Conservation (phyloP, 2,888 invertebrate species). For the Fissipunctia ypsillon region DNA sequence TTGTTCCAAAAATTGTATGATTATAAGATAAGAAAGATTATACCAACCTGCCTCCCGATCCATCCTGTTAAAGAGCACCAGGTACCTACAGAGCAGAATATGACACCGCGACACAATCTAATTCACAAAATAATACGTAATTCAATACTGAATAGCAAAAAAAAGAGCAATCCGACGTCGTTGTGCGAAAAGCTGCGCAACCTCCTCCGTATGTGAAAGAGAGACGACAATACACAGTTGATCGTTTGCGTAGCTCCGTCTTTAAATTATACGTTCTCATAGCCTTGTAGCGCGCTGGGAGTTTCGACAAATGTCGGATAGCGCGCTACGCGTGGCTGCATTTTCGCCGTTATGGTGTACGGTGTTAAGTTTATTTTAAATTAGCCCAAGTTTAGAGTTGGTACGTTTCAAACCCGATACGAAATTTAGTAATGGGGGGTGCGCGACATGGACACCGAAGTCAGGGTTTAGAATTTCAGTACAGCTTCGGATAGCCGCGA, state of each 20-base stretch:
- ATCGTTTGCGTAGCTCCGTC: constrained; percentile 82
- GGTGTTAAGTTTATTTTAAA: constrained; percentile 40
- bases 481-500: constrained; percentile 90
- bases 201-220: constrained; percentile 73
- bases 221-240: constrained; percentile 77
- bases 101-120: constrained; percentile 88
- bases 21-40: constrained; percentile 62
- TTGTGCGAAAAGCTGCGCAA: constrained; percentile 81
- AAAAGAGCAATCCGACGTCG: constrained; percentile 86
- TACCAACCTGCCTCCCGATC: constrained; percentile 81
- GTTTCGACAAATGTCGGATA: constrained; percentile 71
- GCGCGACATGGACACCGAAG: constrained; percentile 89
- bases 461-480: constrained; percentile 91
- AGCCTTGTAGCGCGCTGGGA: constrained; percentile 84
- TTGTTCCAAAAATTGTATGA: constrained; percentile 31
- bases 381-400: constrained; percentile 52
- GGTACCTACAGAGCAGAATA: constrained; percentile 85
- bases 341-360: constrained; percentile 56
- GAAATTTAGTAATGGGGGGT: constrained; percentile 91
- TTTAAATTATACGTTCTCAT: constrained; percentile 91
- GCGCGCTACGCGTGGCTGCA: constrained; percentile 50
- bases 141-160: constrained; percentile 87
- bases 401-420: constrained; percentile 71
- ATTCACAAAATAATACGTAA: constrained; percentile 90
- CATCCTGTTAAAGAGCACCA: constrained; percentile 79